phyloP scores from a whole-genome alignment of 2,888 invertebrate genomes.

The Furcula furcula region DNA sequence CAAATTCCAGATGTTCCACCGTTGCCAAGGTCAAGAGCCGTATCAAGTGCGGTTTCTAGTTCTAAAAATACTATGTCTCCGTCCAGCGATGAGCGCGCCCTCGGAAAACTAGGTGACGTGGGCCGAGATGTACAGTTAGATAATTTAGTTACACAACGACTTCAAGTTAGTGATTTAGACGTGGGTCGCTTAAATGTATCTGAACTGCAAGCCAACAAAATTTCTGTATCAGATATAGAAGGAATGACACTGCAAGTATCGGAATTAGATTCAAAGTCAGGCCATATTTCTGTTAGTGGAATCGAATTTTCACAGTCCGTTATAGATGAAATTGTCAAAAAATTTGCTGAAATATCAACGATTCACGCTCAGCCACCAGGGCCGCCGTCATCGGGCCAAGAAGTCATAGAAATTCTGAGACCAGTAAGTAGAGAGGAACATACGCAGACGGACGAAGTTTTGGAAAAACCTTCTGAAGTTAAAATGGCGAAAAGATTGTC shows the following conservation, averaged over 20 bases:
- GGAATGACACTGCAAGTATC: slow-evolving; percentile 87
- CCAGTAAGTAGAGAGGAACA: slow-evolving; percentile 65
- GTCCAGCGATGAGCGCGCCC: slow-evolving; percentile 45
- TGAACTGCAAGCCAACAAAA: slow-evolving; percentile 89
- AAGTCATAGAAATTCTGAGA: slow-evolving; percentile 35
- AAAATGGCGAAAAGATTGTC: slow-evolving; percentile 22
- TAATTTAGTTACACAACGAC: slow-evolving; percentile 80
- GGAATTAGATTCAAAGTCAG: slow-evolving; percentile 87
- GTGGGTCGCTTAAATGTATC: slow-evolving; percentile 90
- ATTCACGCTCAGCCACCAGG: slow-evolving; percentile 25
- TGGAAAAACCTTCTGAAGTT: slow-evolving; percentile 21
- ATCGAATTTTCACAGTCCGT: slow-evolving; percentile 86
- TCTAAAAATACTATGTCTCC: slow-evolving; percentile 35
- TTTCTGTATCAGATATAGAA: slow-evolving; percentile 91
- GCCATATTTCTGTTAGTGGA: slow-evolving; percentile 85
- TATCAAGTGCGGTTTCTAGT: slow-evolving; percentile 29
- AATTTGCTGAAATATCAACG: slow-evolving; percentile 73
- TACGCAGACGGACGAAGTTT: slow-evolving; percentile 59
- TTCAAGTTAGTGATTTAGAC: slow-evolving; percentile 88
- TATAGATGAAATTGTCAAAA: slow-evolving; percentile 84
- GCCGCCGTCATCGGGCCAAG: slow-evolving; percentile 24
- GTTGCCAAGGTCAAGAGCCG: slow-evolving; percentile 57
- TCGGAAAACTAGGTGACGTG: slow-evolving; percentile 58
- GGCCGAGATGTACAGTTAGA: slow-evolving; percentile 66
- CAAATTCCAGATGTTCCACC: slow-evolving; percentile 71